phyloP scores from a whole-genome alignment of 2,797 vertebrate genomes.

The Ctenopoma multispine region DNA sequence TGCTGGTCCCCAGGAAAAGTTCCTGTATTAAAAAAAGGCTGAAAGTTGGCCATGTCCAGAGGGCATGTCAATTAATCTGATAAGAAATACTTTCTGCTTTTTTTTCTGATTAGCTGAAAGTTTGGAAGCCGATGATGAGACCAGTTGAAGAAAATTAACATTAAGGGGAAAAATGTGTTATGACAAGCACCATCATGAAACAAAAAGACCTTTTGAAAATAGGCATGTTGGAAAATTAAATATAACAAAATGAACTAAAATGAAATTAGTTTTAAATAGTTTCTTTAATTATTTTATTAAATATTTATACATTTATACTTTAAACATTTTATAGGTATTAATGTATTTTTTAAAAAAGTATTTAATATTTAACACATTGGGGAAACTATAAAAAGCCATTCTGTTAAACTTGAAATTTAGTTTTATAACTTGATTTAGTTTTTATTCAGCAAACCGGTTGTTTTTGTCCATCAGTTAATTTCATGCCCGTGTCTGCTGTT shows the following conservation, averaged over 20 bases:
- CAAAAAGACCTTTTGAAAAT: neutral
- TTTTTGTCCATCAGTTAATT: slow-evolving; percentile 8
- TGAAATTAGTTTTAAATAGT: neutral
- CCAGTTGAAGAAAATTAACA: too few species aligned
- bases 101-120: too few species aligned
- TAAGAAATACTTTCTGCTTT: too few species aligned
- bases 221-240: neutral
- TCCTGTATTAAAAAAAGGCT: too few species aligned
- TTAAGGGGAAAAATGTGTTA: neutral
- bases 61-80: too few species aligned
- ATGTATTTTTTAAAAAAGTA: neutral
- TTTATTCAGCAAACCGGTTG: neutral
- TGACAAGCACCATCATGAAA: neutral
- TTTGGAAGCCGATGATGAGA: neutral
- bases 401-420: neutral
- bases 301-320: neutral
- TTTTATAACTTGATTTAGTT: slow-evolving; percentile 8
- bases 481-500: slow-evolving; percentile 20
- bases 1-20: too few species aligned
- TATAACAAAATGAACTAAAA: neutral
- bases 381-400: neutral
- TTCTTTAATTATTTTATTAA: neutral
- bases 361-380: slow-evolving; percentile 14
- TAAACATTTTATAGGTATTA: slow-evolving; percentile 1
- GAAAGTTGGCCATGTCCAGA: too few species aligned